phyloP scores from a whole-genome alignment of 1,140 invertebrate species.

The Drosophila serrata region DNA sequence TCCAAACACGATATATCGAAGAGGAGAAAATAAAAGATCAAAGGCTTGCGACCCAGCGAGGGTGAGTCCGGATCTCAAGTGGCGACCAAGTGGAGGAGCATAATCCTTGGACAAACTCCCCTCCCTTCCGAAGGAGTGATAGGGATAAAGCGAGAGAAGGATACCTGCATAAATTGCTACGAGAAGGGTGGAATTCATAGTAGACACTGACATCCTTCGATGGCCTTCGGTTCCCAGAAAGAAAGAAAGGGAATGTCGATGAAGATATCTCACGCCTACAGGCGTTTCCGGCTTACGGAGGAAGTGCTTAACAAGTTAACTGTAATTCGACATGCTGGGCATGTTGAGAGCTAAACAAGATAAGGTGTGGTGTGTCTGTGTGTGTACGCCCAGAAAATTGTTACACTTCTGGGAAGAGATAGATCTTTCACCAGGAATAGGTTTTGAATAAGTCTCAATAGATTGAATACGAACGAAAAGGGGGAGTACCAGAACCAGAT shows the following conservation, averaged over 20 bases:
- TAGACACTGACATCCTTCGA: conserved; percentile 15
- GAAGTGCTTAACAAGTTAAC: conserved; percentile 54
- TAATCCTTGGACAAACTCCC: conserved; percentile 63
- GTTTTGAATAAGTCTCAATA: not conserved
- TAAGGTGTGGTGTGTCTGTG: too few relatives aligned
- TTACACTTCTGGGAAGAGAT: conserved; percentile 26
- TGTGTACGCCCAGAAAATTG: not conserved
- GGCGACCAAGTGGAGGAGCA: conserved; percentile 17
- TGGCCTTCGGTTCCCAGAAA: conserved; percentile 58
- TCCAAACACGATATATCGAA: not conserved
- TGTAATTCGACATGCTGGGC: conserved; percentile 51
- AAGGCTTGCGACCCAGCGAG: conserved; percentile 27
- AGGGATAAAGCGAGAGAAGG: conserved; percentile 9
- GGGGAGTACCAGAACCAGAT: not conserved
- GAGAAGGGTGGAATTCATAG: conserved; percentile 35
- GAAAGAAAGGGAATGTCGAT: conserved; percentile 32
- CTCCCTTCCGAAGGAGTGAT: conserved; percentile 15
- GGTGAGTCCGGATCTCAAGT: conserved; percentile 55
- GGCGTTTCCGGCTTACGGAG: conserved; percentile 72
- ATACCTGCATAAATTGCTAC: conserved; percentile 68
- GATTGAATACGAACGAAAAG: not conserved
- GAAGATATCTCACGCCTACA: conserved; percentile 79
- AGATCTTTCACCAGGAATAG: not conserved
- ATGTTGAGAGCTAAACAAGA: conserved; percentile 52
- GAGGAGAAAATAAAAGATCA: conserved; percentile 44